Evolutionary conservation across 1,140 invertebrate genomes (phyloP).

Genomic region (Ectropis grisescens): DNA sequence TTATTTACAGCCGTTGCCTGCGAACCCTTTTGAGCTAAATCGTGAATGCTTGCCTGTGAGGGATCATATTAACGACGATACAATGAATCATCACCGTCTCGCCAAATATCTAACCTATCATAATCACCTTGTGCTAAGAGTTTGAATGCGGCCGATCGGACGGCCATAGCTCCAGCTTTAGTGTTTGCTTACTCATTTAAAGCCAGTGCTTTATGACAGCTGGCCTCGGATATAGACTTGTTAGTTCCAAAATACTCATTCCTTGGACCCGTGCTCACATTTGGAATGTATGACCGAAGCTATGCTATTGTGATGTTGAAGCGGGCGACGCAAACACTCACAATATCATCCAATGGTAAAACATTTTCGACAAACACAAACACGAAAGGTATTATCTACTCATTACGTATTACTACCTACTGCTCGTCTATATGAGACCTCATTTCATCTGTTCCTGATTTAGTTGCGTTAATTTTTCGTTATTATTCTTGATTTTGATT

Average conservation of each 20-base stretch:
- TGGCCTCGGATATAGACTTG: conserved; percentile 28
- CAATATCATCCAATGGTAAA: conserved; percentile 59
- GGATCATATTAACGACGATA: conserved; percentile 68
- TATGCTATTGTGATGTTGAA: conserved; percentile 47
- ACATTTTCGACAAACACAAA: conserved; percentile 56
- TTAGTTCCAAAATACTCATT: conserved; percentile 44
- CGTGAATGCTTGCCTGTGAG: conserved; percentile 69
- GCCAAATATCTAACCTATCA: conserved; percentile 60
- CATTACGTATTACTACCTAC: conserved; percentile 42
- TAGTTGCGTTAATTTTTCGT: too few relatives aligned
- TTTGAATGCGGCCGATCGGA: conserved; percentile 22
- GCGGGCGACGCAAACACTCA: conserved; percentile 52
- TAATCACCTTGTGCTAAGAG: conserved; percentile 64
- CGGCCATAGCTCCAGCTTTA: conserved; percentile 23
- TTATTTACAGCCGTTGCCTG: conserved; percentile 70
- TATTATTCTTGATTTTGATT: conserved; percentile 5
- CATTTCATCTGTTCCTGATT: conserved; percentile 32
- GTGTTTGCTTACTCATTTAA: conserved; percentile 54
- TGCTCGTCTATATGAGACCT: conserved; percentile 32
- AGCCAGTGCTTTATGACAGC: conserved; percentile 61
- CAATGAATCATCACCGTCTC: conserved; percentile 59
- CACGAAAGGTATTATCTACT: conserved; percentile 64
- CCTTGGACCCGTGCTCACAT: conserved; percentile 46
- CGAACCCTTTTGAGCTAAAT: conserved; percentile 69
- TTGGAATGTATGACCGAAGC: conserved; percentile 50